These are phyloP conservation scores for Chalcis sispes DNA, from an alignment of 2,888 invertebrate genomes.

Conservation along the genomic window DNA sequence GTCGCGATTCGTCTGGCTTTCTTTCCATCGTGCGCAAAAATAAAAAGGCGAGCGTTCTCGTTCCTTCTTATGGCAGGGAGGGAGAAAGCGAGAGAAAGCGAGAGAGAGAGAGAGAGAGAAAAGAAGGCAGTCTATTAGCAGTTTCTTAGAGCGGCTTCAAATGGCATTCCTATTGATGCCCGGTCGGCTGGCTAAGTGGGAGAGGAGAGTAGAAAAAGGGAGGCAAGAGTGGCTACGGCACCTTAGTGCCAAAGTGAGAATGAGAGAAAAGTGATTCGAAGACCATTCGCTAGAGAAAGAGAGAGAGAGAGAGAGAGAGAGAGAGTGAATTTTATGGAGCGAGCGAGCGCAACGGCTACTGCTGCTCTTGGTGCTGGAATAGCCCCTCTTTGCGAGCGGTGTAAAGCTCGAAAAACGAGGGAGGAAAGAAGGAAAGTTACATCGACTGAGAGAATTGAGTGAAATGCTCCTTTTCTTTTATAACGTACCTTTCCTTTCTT, in stretches of 20 bases:
- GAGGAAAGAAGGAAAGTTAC: constrained; percentile 51
- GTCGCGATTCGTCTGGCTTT: constrained; percentile 19
- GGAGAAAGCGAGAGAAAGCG: not conserved
- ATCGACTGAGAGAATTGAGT: constrained; percentile 47
- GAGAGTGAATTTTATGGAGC: constrained; percentile 71
- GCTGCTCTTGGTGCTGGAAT: constrained; percentile 21
- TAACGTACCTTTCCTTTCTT: no score
- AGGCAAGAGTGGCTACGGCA: not conserved
- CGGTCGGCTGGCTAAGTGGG: constrained; percentile 18
- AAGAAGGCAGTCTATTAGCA: constrained; percentile 69
- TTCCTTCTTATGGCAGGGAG: not conserved
- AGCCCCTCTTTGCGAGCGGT: constrained; percentile 15
- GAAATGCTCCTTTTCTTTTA: constrained; percentile 38
- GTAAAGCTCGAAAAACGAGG: constrained; percentile 52
- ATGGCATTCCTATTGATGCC: constrained; percentile 73
- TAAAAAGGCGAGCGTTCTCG: constrained; percentile 18
- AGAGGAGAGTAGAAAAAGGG: not conserved
- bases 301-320: constrained; percentile 41
- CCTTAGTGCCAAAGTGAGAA: not conserved
- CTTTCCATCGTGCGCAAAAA: not conserved
- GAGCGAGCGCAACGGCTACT: constrained; percentile 66
- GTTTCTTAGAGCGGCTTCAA: constrained; percentile 73
- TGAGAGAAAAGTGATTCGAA: constrained; percentile 37
- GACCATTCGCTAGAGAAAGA: not conserved
- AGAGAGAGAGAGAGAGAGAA: not conserved